phyloP scores from a whole-genome alignment of 2,113 vertebrate species.

The Hypomesus transpacificus region DNA sequence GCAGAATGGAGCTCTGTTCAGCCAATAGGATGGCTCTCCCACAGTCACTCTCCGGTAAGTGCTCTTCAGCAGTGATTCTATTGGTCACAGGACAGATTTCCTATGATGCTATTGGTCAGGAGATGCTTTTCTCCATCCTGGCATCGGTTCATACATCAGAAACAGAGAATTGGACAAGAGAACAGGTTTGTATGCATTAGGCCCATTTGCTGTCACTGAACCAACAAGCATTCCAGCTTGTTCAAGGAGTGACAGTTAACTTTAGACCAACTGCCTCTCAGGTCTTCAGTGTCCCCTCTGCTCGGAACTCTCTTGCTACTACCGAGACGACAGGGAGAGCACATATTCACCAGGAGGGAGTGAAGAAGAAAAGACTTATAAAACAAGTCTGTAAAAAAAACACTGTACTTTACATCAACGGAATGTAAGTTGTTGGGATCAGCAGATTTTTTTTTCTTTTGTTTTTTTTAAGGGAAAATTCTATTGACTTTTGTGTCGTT shows the following conservation, averaged over 20 bases:
- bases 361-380: constrained; percentile 85
- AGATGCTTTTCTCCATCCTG: constrained; percentile 4
- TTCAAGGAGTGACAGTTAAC: constrained; percentile 31
- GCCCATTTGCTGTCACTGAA: constrained; percentile 17
- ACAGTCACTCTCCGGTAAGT: constrained; percentile 60
- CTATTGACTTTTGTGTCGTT: constrained; percentile 57
- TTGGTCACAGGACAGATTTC: constrained; percentile 37
- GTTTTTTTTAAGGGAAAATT: constrained; percentile 23
- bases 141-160: constrained; percentile 25
- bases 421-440: constrained; percentile 81
- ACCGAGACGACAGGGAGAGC: constrained; percentile 36
- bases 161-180: constrained; percentile 17
- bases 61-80: constrained; percentile 55
- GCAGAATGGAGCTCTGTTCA: constrained; percentile 25
- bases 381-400: constrained; percentile 96
- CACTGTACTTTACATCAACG: constrained; percentile 75
- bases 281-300: constrained; percentile 1
- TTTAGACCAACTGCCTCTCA: constrained; percentile 8
- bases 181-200: constrained; percentile 38
- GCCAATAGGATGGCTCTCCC: constrained; percentile 32
- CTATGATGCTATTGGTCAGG: constrained; percentile 27
- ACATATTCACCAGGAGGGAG: constrained; percentile 68
- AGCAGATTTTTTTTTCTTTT: constrained; percentile 51
- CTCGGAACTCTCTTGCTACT: constrained; percentile 12
- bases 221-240: constrained; percentile 15